phyloP scores from a whole-genome alignment of 2,797 vertebrate genomes.

The Clarias laeviceps region DNA sequence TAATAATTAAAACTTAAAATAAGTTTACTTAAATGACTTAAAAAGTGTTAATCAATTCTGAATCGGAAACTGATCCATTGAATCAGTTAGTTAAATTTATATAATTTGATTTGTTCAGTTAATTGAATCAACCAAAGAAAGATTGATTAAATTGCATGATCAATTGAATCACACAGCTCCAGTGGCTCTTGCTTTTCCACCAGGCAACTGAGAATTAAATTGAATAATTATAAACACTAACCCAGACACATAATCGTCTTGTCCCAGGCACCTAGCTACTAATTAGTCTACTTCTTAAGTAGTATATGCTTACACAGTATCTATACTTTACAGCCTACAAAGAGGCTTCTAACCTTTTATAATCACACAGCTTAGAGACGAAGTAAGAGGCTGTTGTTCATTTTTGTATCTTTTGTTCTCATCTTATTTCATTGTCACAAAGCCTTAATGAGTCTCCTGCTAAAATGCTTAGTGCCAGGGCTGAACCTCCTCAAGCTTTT shows the following conservation, averaged over 20 bases:
- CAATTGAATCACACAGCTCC: no score
- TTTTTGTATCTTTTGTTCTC: slow-evolving; percentile 38
- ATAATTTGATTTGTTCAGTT: no score
- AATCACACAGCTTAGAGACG: not conserved
- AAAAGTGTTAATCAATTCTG: no score
- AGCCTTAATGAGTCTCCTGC: slow-evolving; percentile 7
- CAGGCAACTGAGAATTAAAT: not conserved
- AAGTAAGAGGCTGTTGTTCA: not conserved
- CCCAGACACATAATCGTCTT: not conserved
- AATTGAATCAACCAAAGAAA: no score
- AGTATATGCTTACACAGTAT: not conserved
- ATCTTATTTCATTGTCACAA: slow-evolving; percentile 37
- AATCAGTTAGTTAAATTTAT: no score
- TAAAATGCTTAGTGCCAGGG: slow-evolving; percentile 46
- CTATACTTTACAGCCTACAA: not conserved
- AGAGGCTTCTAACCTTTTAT: not conserved
- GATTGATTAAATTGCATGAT: no score
- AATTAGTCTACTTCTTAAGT: not conserved
- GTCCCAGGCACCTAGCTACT: not conserved
- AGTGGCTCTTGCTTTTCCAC: not conserved
- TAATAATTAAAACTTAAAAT: no score
- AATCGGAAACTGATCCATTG: no score
- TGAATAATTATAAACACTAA: not conserved
- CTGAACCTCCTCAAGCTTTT: slow-evolving; percentile 61
- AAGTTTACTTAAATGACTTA: no score